phyloP scores from a whole-genome alignment of 2,113 vertebrate genomes.

The Phocoena phocoena region DNA sequence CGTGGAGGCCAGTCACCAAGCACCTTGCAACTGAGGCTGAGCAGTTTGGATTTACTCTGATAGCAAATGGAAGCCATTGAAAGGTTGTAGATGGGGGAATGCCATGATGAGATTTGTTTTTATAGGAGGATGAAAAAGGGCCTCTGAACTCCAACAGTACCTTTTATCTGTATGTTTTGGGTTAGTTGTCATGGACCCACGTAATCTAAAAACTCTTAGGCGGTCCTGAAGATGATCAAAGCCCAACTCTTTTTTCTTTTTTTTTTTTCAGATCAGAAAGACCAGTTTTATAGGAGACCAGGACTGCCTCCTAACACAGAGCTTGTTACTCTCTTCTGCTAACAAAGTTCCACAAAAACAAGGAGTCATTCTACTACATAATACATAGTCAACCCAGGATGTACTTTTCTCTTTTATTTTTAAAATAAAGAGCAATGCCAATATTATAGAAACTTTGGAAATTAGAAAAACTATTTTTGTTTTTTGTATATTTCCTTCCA shows the following conservation, averaged over 20 bases:
- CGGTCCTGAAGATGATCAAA: background rate
- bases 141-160: background rate
- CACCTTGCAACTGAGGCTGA: background rate
- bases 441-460: background rate
- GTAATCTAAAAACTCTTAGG: background rate
- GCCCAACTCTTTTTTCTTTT: background rate
- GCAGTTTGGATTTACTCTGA: background rate
- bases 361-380: background rate
- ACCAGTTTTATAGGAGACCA: background rate
- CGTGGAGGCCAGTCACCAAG: background rate
- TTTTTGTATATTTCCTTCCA: background rate
- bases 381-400: background rate
- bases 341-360: background rate
- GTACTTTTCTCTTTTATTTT: background rate
- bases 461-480: background rate
- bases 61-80: background rate
- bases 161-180: background rate
- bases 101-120: background rate
- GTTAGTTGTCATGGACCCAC: background rate
- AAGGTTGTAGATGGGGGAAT: background rate
- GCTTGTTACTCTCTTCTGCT: background rate
- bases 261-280: background rate
- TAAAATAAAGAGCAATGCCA: slow-evolving; percentile 15
- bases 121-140: background rate
- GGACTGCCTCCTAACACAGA: too few relatives aligned